Evolutionary conservation across 92 coral and sea anemone species (phyloP).

Genomic region (Phenganax marumi): DNA sequence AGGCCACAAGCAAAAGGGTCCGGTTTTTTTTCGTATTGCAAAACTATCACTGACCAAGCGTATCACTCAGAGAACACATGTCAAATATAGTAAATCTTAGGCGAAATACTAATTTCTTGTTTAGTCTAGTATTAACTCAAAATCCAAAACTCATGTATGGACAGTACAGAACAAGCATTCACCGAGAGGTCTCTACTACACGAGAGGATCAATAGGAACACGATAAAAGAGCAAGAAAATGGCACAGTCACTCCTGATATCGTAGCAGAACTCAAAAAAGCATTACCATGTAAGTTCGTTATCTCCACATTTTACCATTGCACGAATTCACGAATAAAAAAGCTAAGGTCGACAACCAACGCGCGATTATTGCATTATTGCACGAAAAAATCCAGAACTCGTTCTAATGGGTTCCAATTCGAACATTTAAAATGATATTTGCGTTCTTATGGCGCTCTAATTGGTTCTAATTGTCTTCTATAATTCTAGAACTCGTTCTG

Average conservation of each 20-base stretch:
- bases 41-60: constrained; percentile 3
- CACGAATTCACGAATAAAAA: not conserved
- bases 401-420: not conserved
- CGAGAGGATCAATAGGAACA: not conserved
- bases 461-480: not conserved
- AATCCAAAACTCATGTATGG: not conserved
- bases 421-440: not conserved
- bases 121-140: no score
- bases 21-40: not conserved
- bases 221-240: constrained; percentile 9
- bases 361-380: not conserved
- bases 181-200: not conserved
- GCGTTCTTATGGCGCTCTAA: not conserved
- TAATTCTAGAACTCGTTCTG: not conserved
- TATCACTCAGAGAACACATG: not conserved
- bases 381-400: not conserved
- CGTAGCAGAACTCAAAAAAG: constrained; percentile 8
- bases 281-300: constrained; percentile 6
- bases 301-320: not conserved
- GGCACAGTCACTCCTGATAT: constrained; percentile 22
- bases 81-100: not conserved
- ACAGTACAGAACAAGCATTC: not conserved
- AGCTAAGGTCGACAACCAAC: not conserved
- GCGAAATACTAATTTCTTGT: not conserved
- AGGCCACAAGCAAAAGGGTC: constrained; percentile 20